Percentiles rank a stretch among this genome's conserved stretches.
These are phyloP conservation scores for Latheticus oryzae DNA, from an alignment of 2,888 invertebrate genomes.

Conservation along the genomic window DNA sequence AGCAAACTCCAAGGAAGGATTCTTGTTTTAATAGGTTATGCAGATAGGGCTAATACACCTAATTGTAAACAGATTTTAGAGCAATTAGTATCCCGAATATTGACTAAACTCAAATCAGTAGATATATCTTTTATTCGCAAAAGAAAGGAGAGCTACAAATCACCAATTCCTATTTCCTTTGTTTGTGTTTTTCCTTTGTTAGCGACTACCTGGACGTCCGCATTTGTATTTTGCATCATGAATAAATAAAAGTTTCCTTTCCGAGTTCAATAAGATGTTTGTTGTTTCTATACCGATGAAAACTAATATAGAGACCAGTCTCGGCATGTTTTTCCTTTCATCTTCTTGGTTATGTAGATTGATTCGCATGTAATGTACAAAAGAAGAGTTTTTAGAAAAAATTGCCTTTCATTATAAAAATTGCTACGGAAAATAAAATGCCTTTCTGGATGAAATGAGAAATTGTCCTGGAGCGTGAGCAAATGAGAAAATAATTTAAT, in stretches of 20 bases:
- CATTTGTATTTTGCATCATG: conserved; percentile 51
- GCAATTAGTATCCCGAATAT: conserved; percentile 22
- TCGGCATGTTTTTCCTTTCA: conserved; percentile 20
- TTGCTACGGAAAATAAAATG: conserved; percentile 40
- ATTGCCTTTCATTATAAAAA: conserved; percentile 43
- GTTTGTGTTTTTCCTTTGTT: conserved; percentile 47
- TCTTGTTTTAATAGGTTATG: conserved; percentile 41
- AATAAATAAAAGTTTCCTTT: conserved; percentile 46
- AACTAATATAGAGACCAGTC: conserved; percentile 30
- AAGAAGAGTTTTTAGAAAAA: conserved; percentile 31
- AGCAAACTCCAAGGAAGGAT: conserved; percentile 40
- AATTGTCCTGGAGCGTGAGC: conserved; percentile 45
- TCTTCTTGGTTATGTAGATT: conserved; percentile 23
- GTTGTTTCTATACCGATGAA: conserved; percentile 24
- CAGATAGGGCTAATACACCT: conserved; percentile 26
- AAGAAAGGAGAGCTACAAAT: conserved; percentile 21
- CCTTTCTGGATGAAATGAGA: conserved; percentile 43
- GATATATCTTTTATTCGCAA: conserved; percentile 47
- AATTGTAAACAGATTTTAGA: conserved; percentile 19
- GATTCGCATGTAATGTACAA: conserved; percentile 26
- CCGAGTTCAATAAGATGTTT: conserved; percentile 31
- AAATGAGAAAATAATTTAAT: conserved; percentile 45
- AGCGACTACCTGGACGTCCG: conserved; percentile 47
- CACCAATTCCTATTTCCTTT: conserved; percentile 44
- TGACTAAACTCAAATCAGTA: too few species aligned